phyloP scores from a whole-genome alignment of 2,113 vertebrate species.

The Axis porcinus region DNA sequence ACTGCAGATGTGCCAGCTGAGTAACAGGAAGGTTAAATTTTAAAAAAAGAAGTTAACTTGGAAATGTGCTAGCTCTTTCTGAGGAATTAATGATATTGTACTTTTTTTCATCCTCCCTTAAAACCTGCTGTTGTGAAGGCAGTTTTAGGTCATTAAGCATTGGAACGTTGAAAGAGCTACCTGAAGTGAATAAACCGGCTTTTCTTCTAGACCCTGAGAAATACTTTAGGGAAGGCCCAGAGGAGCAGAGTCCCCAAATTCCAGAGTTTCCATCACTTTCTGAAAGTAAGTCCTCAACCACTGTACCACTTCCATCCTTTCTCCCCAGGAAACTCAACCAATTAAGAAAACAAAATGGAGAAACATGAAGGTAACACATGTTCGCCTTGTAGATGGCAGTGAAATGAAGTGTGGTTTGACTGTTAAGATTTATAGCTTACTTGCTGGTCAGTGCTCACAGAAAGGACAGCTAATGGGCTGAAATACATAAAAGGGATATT shows the following conservation, averaged over 20 bases:
- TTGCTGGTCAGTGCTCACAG: conserved; percentile 58
- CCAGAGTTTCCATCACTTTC: conserved; percentile 60
- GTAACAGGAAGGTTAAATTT: conserved; percentile 33
- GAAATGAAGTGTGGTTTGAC: conserved; percentile 64
- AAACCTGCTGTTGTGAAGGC: conserved; percentile 70
- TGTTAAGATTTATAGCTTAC: conserved; percentile 62
- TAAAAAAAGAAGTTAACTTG: conserved; percentile 42
- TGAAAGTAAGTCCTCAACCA: conserved; percentile 78
- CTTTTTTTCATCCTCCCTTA: not conserved
- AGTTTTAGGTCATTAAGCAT: conserved; percentile 72
- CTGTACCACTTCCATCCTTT: conserved; percentile 52
- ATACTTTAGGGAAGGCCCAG: conserved; percentile 69
- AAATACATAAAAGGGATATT: not conserved
- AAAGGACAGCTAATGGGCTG: not conserved
- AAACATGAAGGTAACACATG: conserved; percentile 61
- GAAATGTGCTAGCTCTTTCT: not conserved
- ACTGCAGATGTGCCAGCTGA: conserved; percentile 18
- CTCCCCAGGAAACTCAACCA: conserved; percentile 25
- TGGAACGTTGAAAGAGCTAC: conserved; percentile 68
- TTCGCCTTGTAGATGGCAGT: conserved; percentile 64
- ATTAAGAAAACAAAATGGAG: conserved; percentile 31
- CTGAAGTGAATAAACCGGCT: conserved; percentile 67
- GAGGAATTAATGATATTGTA: conserved; percentile 33
- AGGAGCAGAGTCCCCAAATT: conserved; percentile 51
- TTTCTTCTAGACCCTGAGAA: conserved; percentile 78